phyloP scores from a whole-genome alignment of 2,797 vertebrate species.

The Sphenopsis melanotis region DNA sequence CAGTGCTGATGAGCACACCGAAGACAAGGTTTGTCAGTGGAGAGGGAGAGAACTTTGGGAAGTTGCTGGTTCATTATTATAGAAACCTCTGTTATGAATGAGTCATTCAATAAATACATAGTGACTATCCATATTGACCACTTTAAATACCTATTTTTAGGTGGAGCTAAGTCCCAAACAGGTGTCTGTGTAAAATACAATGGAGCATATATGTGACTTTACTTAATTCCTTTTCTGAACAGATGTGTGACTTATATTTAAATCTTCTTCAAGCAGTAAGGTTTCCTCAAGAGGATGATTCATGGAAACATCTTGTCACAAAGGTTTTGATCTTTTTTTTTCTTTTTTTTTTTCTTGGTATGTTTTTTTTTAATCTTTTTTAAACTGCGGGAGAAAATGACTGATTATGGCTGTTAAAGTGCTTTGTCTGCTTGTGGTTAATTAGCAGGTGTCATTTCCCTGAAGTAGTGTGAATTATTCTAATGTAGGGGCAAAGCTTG shows the following conservation, averaged over 20 bases:
- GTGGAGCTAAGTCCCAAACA: background rate
- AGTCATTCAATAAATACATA: background rate
- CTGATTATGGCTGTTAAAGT: conserved; percentile 56
- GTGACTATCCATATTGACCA: background rate
- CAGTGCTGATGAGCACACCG: rapidly evolving
- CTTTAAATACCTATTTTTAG: background rate
- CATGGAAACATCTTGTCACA: conserved; percentile 39
- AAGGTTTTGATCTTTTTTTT: conserved; percentile 15
- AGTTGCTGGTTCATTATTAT: background rate
- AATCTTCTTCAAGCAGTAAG: conserved; percentile 11
- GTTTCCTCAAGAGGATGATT: conserved; percentile 23
- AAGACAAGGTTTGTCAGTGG: background rate
- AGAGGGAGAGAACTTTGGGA: background rate
- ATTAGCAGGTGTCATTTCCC: conserved; percentile 72
- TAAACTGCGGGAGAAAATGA: conserved; percentile 56
- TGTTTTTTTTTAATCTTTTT: background rate
- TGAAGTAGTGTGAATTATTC: conserved; percentile 72
- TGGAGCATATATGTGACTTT: background rate
- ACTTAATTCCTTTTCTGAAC: background rate
- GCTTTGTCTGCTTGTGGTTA: conserved; percentile 66
- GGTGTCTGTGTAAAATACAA: background rate
- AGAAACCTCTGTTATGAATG: background rate
- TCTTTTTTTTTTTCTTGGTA: background rate
- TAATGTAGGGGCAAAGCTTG: conserved; percentile 57
- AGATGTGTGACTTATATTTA: background rate